Evolutionary conservation across 2,113 vertebrate genomes (phyloP).

Genomic region (Tachycineta bicolor): DNA sequence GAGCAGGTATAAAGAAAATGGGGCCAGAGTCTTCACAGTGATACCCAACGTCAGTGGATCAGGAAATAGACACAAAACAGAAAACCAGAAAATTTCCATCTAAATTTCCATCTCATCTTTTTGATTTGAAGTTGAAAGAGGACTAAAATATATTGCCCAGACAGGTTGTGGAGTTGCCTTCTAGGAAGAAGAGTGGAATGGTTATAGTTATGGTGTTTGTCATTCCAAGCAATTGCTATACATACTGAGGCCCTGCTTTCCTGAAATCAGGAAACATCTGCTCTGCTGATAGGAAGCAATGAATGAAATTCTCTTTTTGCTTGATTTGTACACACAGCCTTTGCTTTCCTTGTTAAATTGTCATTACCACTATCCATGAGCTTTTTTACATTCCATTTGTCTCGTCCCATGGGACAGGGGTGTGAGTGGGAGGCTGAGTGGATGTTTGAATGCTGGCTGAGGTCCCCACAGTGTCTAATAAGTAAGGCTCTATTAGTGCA

Average conservation of each 20-base stretch:
- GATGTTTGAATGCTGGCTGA: neutral
- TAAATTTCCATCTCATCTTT: neutral
- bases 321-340: neutral
- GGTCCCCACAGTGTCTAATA: neutral
- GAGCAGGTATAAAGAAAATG: neutral
- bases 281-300: neutral
- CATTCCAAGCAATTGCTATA: neutral
- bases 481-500: neutral
- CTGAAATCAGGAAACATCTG: neutral
- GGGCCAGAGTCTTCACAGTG: neutral
- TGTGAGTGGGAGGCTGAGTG: accelerated
- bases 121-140: neutral
- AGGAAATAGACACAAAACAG: neutral
- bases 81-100: neutral
- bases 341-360: neutral
- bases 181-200: neutral
- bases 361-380: neutral
- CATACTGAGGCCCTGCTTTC: neutral
- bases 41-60: neutral
- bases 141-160: neutral
- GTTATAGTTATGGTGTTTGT: neutral
- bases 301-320: neutral
- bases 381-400: neutral
- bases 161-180: neutral
- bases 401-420: neutral